These are phyloP conservation scores for Oreonectes daqikongensis DNA, from an alignment of 2,797 vertebrate genomes.

Conservation along the genomic window DNA sequence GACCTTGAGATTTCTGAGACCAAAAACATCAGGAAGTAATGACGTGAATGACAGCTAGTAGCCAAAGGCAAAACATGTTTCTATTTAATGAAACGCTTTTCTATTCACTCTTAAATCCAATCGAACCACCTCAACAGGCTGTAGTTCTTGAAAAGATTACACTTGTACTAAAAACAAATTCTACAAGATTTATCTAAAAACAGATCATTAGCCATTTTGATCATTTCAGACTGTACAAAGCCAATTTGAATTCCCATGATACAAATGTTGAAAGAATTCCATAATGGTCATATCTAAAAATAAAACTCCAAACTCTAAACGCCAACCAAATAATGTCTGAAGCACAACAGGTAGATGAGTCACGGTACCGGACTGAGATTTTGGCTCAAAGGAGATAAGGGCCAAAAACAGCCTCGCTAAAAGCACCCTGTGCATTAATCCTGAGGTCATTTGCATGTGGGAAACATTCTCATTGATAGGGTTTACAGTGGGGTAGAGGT, in stretches of 20 bases:
- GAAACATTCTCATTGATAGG: constrained; percentile 26
- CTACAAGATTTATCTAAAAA: background rate
- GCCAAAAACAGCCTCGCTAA: constrained; percentile 12
- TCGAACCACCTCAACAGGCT: constrained; percentile 2
- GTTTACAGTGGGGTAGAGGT: constrained; percentile 44
- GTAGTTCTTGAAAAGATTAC: constrained; percentile 23
- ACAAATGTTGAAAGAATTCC: no score
- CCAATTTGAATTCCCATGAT: background rate
- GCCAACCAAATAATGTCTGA: background rate
- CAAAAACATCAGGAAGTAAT: constrained; percentile 20
- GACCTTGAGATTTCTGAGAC: constrained; percentile 55
- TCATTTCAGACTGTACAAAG: no score
- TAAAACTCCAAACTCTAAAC: background rate
- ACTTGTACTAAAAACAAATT: constrained; percentile 31
- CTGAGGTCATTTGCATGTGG: constrained; percentile 27
- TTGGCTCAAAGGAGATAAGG: background rate
- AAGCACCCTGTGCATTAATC: constrained; percentile 35
- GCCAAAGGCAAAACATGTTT: constrained; percentile 45
- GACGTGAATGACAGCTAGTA: constrained; percentile 44
- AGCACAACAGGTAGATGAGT: background rate
- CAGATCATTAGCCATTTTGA: no score
- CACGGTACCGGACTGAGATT: constrained; percentile 11
- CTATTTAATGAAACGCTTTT: constrained; percentile 50
- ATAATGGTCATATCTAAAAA: background rate
- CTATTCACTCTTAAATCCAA: constrained; percentile 41